A percentile compares a stretch with the other conserved stretches of the same genome.
Evolutionary conservation across 2,797 vertebrate genomes (phyloP).

Genomic region (Labroides dimidiatus): DNA sequence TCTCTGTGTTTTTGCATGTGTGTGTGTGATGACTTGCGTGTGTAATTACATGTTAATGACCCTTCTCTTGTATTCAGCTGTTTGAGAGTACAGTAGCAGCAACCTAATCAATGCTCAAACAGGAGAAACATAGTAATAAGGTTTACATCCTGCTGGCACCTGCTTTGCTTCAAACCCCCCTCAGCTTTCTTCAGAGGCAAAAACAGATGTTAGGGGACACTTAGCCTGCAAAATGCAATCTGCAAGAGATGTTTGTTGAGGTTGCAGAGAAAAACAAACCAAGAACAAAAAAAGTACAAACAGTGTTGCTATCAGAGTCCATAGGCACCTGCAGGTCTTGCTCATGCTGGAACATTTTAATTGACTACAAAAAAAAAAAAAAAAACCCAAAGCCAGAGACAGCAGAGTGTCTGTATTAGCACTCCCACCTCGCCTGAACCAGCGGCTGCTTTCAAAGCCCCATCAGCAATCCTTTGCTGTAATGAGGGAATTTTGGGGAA

Average conservation of each 20-base stretch:
- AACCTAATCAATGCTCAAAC: slow-evolving; percentile 51
- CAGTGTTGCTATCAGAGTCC: slow-evolving; percentile 47
- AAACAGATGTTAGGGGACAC: slow-evolving; percentile 69
- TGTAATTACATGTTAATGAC: slow-evolving; percentile 77
- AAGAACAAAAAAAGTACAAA: slow-evolving; percentile 50
- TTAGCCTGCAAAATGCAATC: slow-evolving; percentile 69
- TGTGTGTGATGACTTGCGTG: slow-evolving; percentile 27
- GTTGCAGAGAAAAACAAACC: slow-evolving; percentile 46
- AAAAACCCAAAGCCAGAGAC: slow-evolving; percentile 44
- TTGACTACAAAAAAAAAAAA: slow-evolving; percentile 66
- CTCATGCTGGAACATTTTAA: slow-evolving; percentile 76
- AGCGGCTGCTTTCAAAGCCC: slow-evolving; percentile 70
- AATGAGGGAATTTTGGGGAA: slow-evolving; percentile 72
- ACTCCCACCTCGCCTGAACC: slow-evolving; percentile 55
- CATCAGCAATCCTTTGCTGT: slow-evolving; percentile 76
- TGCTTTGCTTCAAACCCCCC: slow-evolving; percentile 54
- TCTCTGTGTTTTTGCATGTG: slow-evolving; percentile 12
- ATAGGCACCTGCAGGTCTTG: slow-evolving; percentile 73
- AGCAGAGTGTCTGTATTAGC: slow-evolving; percentile 33
- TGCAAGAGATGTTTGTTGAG: slow-evolving; percentile 53
- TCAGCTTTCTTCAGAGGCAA: slow-evolving; percentile 57
- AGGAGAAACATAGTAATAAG: slow-evolving; percentile 41
- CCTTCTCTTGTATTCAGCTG: slow-evolving; percentile 61
- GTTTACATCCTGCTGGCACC: slow-evolving; percentile 58
- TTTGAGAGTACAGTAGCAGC: slow-evolving; percentile 49